Base-by-base conservation (phyloP, 2,888 invertebrate species). In the Apantesis nais region DNA sequence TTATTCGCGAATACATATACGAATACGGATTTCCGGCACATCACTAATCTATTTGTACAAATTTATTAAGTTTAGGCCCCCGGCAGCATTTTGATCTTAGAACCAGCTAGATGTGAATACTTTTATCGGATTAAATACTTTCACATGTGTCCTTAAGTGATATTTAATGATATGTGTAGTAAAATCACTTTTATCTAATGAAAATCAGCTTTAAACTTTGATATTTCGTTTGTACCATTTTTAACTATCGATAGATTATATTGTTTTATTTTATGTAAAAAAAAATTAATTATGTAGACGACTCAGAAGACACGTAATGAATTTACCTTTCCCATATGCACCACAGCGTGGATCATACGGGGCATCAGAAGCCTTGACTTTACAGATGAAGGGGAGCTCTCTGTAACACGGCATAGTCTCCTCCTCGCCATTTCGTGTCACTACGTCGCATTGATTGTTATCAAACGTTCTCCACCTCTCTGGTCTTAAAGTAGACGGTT, bases 341-440 rank as follows among this genome's bases (percentile, higher is more conserved):
- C 78, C 78, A 67, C 93, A 93, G 7, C 75, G 78, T 0, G 74
- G 12, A 60, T 92, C 85, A 68, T 88, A 89, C 0, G 76, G 79
- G 0, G 86, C 89, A 0, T 89, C 83, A 0, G 68, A 79, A 0
- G 90, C 89, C 0, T 82, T 78, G 60, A 92, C 89, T 71, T 92
- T 93, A 79, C 93, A 93, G 19, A 93, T 80, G 70, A 90, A 93
- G 0, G 93, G 92, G 1, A 85, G 62, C 0, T 2, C 0, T 5
- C 25, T 67, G 66, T 41, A 78, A 71, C 92, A 92, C 0, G 41
- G 7, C 0, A 22, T 7, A 0, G 77, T 74, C 12, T 83, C 78
- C 0, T 85, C 55, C 0, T 86, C 85, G 0, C 90, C 92, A 0
- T 68, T 63, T 0, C 92, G 84, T 0, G 84, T 82, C n/a, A 86